phyloP scores from a whole-genome alignment of 1,140 invertebrate species.

The Anastatus disparis region DNA sequence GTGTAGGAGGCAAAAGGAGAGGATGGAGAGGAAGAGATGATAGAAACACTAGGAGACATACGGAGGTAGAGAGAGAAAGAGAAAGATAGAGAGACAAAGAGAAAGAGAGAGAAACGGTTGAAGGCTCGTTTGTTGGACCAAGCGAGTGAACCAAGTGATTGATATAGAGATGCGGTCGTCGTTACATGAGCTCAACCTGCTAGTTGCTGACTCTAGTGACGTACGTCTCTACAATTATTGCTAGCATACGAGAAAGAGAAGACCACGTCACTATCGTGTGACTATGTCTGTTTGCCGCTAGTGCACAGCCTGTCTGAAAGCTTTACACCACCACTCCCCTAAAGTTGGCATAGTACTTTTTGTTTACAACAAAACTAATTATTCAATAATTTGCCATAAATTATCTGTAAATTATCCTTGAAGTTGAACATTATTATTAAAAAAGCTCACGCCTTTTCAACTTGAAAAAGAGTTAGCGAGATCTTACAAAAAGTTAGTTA shows the following conservation, averaged over 20 bases:
- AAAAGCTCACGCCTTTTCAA: too few relatives aligned
- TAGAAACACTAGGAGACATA: too few relatives aligned
- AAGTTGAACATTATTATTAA: too few relatives aligned
- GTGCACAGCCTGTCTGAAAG: background rate
- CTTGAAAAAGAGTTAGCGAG: too few relatives aligned
- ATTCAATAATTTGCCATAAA: too few relatives aligned
- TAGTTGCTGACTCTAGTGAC: constrained; percentile 67
- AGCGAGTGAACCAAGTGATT: constrained; percentile 65
- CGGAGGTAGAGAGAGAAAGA: background rate
- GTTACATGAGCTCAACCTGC: constrained; percentile 59
- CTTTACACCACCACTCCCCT: background rate
- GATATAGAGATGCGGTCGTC: constrained; percentile 66
- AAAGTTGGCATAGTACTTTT: too few relatives aligned
- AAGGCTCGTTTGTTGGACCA: constrained; percentile 49
- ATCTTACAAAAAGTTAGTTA: too few relatives aligned
- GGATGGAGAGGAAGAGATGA: constrained; percentile 43
- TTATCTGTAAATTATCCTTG: too few relatives aligned
- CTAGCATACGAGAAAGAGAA: too few relatives aligned
- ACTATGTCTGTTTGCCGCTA: background rate
- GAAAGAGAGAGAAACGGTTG: background rate
- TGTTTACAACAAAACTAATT: too few relatives aligned
- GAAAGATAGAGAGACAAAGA: too few relatives aligned
- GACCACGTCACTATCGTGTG: constrained; percentile 55
- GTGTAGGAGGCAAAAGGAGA: background rate
- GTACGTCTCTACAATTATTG: constrained; percentile 61